These are phyloP conservation scores for Nothobranchius kuhntae DNA, from an alignment of 2,113 vertebrate genomes.

Conservation along the genomic window DNA sequence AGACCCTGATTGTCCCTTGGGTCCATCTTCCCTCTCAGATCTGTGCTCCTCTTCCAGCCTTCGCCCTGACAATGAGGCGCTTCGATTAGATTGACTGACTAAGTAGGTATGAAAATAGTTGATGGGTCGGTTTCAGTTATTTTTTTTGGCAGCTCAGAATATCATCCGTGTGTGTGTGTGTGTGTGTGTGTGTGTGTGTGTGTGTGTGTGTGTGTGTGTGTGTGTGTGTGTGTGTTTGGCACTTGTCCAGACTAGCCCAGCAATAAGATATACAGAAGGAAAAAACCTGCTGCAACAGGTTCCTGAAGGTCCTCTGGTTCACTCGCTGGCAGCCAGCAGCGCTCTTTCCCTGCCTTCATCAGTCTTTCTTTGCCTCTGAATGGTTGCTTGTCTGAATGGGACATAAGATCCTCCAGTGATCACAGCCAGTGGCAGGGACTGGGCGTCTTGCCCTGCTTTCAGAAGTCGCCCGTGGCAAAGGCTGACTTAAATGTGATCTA, in stretches of 20 bases:
- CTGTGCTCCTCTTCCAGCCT: slow-evolving; percentile 11
- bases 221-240: slow-evolving; percentile 49
- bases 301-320: slow-evolving; percentile 55
- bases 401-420: slow-evolving; percentile 66
- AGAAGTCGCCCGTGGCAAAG: slow-evolving; percentile 40
- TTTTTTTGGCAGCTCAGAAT: slow-evolving; percentile 62
- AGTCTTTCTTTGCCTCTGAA: slow-evolving; percentile 64
- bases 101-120: slow-evolving; percentile 58
- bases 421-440: slow-evolving; percentile 48
- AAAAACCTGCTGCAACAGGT: slow-evolving; percentile 79
- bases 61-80: slow-evolving; percentile 40
- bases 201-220: slow-evolving; percentile 25
- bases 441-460: slow-evolving; percentile 47
- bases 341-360: slow-evolving; percentile 45
- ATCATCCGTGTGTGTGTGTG: slow-evolving; percentile 47
- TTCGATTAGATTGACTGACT: slow-evolving; percentile 55
- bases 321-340: slow-evolving; percentile 64
- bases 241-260: slow-evolving; percentile 57
- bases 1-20: slow-evolving; percentile 9
- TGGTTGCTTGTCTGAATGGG: slow-evolving; percentile 61
- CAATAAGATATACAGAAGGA: slow-evolving; percentile 66
- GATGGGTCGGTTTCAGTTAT: slow-evolving; percentile 65
- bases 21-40: slow-evolving; percentile 11
- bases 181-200: slow-evolving; percentile 25
- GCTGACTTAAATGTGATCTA: slow-evolving; percentile 29